Conservation (phyloP, 2,113 vertebrate species). For the Xyrauchen texanus region DNA sequence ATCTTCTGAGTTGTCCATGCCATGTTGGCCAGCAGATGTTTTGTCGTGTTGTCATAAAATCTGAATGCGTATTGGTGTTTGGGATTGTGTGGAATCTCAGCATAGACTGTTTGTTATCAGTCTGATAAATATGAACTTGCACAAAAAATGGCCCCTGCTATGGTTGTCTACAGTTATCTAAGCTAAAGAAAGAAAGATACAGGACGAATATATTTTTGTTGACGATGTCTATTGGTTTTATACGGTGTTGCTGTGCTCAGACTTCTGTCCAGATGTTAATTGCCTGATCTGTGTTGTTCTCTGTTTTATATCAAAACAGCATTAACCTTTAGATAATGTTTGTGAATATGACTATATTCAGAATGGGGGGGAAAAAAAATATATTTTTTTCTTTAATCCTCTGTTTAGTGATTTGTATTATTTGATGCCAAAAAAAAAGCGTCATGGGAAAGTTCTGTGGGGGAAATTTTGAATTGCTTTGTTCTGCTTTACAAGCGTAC, state of each 20-base stretch:
- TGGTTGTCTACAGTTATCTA: conserved; percentile 56
- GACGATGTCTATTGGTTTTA: conserved; percentile 36
- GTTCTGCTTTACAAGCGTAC: conserved; percentile 34
- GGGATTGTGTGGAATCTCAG: conserved; percentile 58
- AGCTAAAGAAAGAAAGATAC: conserved; percentile 46
- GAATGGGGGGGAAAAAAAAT: conserved; percentile 50
- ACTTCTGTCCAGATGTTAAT: conserved; percentile 36
- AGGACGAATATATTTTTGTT: conserved; percentile 48
- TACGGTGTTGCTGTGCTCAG: conserved; percentile 5
- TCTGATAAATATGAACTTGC: conserved; percentile 68
- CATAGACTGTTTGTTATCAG: conserved; percentile 52
- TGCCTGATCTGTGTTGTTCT: conserved; percentile 48
- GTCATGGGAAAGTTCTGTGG: not conserved
- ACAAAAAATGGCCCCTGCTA: conserved; percentile 63
- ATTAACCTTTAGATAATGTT: conserved; percentile 41
- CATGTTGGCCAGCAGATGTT: not conserved
- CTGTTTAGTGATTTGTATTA: conserved; percentile 58
- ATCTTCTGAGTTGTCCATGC: conserved; percentile 1
- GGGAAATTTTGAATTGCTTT: conserved; percentile 25
- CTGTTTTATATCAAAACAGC: conserved; percentile 58
- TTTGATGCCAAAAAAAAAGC: conserved; percentile 69
- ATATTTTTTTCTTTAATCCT: conserved; percentile 63
- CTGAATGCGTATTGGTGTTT: conserved; percentile 58
- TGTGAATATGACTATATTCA: conserved; percentile 61
- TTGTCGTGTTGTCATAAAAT: conserved; percentile 25